Evolutionary conservation across 2,888 invertebrate genomes (phyloP), one percentile per base, ranked within the genome.

Genomic region (Lycaena phlaeas): DNA sequence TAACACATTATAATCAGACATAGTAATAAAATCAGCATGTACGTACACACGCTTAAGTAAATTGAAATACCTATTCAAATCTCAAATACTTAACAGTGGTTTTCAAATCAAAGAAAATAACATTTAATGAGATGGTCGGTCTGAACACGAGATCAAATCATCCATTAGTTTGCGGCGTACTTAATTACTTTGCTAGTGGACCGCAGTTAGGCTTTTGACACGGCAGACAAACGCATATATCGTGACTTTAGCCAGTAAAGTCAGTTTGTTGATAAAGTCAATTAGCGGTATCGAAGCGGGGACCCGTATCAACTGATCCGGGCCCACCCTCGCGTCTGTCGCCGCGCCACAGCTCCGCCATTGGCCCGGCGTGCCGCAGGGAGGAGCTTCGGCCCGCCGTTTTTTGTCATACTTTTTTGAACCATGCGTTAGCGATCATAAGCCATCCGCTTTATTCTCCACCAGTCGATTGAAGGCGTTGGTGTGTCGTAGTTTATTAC

Each of bases 261-360:
- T 81, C 75, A 64, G 79, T 82, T 81, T 84, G 84, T 82, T 84
- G 84, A 84, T 84, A 84, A 82, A 82, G 84, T 81, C 84, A 84
- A 84, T 84, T 84, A 84, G 81, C 67, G 67, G 72, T 78, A 79
- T 81, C 82, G 76, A 73, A 82, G 78, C 71, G 69, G 78, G 72
- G 76, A 72, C 77, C 70, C 67, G 72, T 74, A 81, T 78, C 75
- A 76, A 71, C 64, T 68, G 75, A 75, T 73, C 68, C 64, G 61
- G 64, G 70, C 78, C 79, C 82, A 75, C 78, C 75, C 72, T 69
- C 72, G 63, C 54, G 56, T 61, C 65, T 54, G 61, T 66, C 61
- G 64, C 54, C 52, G 59, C 65, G 64, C 67, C 65, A 61, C 52
- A 44, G 69, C 52, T 44, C 53, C 48, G 67, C 64, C 53, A 82